A percentile compares a stretch with the other conserved stretches of the same genome.
phyloP scores from a whole-genome alignment of 2,888 invertebrate genomes.

The Cheilosia vernalis region DNA sequence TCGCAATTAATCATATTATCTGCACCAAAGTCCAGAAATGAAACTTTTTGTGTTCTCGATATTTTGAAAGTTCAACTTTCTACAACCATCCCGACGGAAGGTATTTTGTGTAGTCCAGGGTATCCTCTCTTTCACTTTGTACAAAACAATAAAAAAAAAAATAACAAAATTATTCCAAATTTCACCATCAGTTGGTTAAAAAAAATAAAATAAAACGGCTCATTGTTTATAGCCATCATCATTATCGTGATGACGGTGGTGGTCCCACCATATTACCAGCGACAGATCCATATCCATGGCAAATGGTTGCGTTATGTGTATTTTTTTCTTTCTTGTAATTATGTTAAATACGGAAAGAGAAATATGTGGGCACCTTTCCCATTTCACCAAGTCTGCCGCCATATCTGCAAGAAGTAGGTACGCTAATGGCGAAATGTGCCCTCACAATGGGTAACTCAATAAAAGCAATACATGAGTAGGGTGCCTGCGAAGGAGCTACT shows the following conservation, averaged over 20 bases:
- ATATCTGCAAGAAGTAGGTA: constrained; percentile 1
- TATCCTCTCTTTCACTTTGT: constrained; percentile 18
- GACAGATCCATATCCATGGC: constrained; percentile 45
- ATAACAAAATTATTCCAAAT: constrained; percentile 18
- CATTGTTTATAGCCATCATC: constrained; percentile 40
- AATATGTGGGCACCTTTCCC: constrained; percentile 13
- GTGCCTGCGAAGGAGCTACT: not conserved
- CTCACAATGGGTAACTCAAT: constrained; percentile 11
- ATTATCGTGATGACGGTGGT: constrained; percentile 41
- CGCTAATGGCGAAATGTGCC: constrained; percentile 12
- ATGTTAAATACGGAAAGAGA: constrained; percentile 38
- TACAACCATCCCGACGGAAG: constrained; percentile 12
- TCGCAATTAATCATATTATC: constrained; percentile 51
- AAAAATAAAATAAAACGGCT: not conserved
- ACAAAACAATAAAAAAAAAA: not conserved
- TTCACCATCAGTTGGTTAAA: constrained; percentile 25
- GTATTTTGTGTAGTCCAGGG: constrained; percentile 11
- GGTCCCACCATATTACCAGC: constrained; percentile 19
- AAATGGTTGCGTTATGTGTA: constrained; percentile 22
- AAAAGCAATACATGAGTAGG: not conserved
- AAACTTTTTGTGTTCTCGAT: constrained; percentile 5
- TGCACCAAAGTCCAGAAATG: constrained; percentile 22
- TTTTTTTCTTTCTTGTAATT: constrained; percentile 29
- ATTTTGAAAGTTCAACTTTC: constrained; percentile 65
- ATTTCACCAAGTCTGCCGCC: constrained; percentile 4